Percentiles rank a stretch among this genome's conserved stretches.
Conservation (phyloP, 2,888 invertebrate genomes). For the Muschampia plurimacula region DNA sequence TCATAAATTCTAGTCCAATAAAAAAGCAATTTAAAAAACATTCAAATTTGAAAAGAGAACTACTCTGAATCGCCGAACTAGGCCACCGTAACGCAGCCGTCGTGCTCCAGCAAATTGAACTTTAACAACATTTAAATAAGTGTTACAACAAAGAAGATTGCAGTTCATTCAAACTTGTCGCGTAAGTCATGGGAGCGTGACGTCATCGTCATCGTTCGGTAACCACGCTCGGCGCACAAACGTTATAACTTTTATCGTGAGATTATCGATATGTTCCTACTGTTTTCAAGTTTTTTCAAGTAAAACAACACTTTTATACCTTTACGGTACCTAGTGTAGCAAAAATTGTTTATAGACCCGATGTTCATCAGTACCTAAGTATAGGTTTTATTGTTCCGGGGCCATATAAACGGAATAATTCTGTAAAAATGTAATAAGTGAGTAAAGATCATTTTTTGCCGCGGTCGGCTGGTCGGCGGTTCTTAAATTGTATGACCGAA, state of each 20-base stretch:
- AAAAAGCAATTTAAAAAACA: constrained; percentile 82
- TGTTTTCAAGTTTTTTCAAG: constrained; percentile 51
- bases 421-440: not conserved
- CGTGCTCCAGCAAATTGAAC: constrained; percentile 5
- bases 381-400: constrained; percentile 25
- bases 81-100: constrained; percentile 48
- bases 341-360: constrained; percentile 31
- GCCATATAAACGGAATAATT: constrained; percentile 4
- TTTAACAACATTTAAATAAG: constrained; percentile 12
- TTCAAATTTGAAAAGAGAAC: constrained; percentile 74
- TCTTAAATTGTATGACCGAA: not conserved
- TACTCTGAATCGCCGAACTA: constrained; percentile 52
- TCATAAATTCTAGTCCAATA: constrained; percentile 81
- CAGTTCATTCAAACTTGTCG: constrained; percentile 47
- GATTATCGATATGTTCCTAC: constrained; percentile 60
- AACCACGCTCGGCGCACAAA: constrained; percentile 75
- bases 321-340: constrained; percentile 22
- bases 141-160: constrained; percentile 36
- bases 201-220: constrained; percentile 82
- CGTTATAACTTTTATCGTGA: constrained; percentile 61
- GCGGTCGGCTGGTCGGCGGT: not conserved
- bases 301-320: constrained; percentile 42
- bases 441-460: not conserved
- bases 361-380: constrained; percentile 17
- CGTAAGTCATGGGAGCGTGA: constrained; percentile 68